Percentiles rank a stretch among this genome's conserved stretches.
These are phyloP conservation scores for Bombus affinis DNA, from an alignment of 1,140 invertebrate genomes.

Conservation along the genomic window DNA sequence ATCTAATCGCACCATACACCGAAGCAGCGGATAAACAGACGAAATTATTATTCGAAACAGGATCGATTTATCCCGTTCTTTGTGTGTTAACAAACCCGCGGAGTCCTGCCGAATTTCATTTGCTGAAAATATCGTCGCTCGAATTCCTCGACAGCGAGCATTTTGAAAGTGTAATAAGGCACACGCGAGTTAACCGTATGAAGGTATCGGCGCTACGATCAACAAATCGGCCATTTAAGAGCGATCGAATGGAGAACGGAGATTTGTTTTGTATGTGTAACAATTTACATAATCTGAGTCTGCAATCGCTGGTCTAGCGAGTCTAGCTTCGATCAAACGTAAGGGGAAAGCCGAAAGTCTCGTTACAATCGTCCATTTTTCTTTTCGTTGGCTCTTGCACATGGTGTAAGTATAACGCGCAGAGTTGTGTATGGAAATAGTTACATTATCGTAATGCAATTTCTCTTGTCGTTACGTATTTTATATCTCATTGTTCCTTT, in stretches of 20 bases:
- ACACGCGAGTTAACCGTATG: not conserved
- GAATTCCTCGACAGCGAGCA: slow-evolving; percentile 17
- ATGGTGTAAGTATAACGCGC: too few relatives aligned
- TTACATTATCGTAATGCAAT: not conserved
- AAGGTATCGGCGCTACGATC: slow-evolving; percentile 21
- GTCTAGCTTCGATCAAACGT: not conserved
- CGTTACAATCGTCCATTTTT: not conserved
- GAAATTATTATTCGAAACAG: not conserved
- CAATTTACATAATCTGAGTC: slow-evolving; percentile 38
- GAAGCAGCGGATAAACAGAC: not conserved
- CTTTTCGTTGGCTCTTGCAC: too few relatives aligned
- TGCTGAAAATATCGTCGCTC: not conserved
- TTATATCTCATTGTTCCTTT: not conserved
- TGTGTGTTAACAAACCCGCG: not conserved
- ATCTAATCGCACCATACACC: too few relatives aligned
- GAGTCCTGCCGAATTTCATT: not conserved
- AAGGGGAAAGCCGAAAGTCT: not conserved
- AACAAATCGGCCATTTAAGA: slow-evolving; percentile 41
- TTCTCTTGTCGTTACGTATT: not conserved
- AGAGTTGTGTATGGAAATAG: too few relatives aligned
- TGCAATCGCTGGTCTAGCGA: not conserved
- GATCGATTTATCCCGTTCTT: not conserved
- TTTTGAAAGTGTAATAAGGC: slow-evolving; percentile 38
- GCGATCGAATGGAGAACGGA: slow-evolving; percentile 8
- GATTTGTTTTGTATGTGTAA: slow-evolving; percentile 39